Evolutionary conservation across 2,797 vertebrate genomes (phyloP).

Genomic region (Helarctos malayanus): DNA sequence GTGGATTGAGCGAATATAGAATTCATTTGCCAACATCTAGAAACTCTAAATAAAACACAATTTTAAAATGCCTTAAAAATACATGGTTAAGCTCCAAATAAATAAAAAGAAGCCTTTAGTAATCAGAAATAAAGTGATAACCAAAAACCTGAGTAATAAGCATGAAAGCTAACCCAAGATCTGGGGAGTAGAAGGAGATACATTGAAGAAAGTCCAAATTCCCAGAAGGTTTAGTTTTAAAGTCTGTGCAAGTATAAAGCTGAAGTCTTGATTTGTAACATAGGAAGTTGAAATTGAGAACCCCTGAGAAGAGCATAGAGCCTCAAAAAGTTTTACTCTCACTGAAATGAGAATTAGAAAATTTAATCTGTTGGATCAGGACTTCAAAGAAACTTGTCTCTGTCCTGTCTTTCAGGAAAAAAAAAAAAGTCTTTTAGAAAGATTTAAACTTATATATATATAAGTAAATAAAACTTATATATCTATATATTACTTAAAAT

Average conservation of each 20-base stretch:
- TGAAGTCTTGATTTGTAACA: background rate
- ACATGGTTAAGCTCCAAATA: background rate
- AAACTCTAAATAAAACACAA: background rate
- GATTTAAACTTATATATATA: background rate
- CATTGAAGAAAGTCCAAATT: background rate
- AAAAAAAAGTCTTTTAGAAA: background rate
- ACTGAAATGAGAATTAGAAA: slow-evolving; percentile 30
- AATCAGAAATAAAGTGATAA: background rate
- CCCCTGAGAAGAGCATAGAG: background rate
- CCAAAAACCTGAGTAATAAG: background rate
- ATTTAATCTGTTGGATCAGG: background rate
- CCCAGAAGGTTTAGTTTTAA: background rate
- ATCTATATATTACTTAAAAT: background rate
- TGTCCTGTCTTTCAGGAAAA: background rate
- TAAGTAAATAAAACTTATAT: background rate
- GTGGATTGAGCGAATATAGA: background rate
- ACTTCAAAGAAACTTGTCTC: background rate
- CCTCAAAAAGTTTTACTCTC: background rate
- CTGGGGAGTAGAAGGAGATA: background rate
- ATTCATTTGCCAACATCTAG: background rate
- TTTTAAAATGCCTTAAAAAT: background rate
- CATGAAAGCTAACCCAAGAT: background rate
- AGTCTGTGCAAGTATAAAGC: background rate
- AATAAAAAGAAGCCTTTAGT: background rate
- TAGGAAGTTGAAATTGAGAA: background rate